Base-by-base conservation (phyloP, 2,113 vertebrate species). In the Marmota monax region DNA sequence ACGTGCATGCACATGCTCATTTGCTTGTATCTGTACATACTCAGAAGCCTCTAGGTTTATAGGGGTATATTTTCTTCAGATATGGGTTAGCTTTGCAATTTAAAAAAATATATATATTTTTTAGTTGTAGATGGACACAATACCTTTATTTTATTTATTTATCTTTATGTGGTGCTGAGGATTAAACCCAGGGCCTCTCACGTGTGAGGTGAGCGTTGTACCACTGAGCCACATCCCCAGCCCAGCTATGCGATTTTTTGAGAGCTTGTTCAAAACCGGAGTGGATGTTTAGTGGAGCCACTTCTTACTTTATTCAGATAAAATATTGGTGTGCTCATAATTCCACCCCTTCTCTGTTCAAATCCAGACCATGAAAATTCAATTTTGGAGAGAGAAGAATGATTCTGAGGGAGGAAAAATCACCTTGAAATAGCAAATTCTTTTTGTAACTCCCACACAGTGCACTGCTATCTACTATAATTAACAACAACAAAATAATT, bases 401-500 rank as follows among this genome's bases (percentile, higher is more conserved):
- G 58, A 87, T 37, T 67, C 42, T 34, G 73, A 84, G 63, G 4
- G 34, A 16, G 34, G 13, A 5, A 56, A 42, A 27, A 29, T 34
- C 25, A 34, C 87, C 27, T 29, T 67, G 74, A 91, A 94, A 80
- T 23, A 95, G 78, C 73, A 88, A 48, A 69, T 51, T 72, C 23
- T 63, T 76, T 84, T 48, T 76, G 61, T 61, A 82, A 83, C 53
- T 72, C 70, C 63, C 48, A 70, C 84, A 72, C 17, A 42, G n/a
- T 34, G 37, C 8, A 78, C 56, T 53, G 34, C 69, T 85, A 82
- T 72, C 84, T 65, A 67, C 13, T 77, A 11, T 67, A 90, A 82
- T 95, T 90, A 92, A 92, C 63, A 65, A 96, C 1, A 90, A 90
- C 48, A 67, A 86, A 72, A 13, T 77, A 84, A 86, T 79, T 83